Conservation (phyloP, 2,113 vertebrate genomes). For the Penelope pileata region DNA sequence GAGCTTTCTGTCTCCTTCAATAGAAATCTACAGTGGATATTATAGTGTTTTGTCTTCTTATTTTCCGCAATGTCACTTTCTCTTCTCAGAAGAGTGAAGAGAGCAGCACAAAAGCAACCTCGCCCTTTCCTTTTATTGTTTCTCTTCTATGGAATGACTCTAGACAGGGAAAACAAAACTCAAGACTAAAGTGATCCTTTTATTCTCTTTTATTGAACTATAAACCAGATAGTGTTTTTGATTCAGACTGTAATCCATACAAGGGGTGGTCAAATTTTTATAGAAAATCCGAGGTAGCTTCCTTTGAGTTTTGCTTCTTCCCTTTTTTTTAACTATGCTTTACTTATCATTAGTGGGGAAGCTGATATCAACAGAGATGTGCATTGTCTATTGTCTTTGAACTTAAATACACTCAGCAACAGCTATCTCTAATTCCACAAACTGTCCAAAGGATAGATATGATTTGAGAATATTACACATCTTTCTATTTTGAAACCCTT, state of each 20-base stretch:
- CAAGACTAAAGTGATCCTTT: neutral
- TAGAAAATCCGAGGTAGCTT: slow-evolving; percentile 9
- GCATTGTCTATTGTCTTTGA: neutral
- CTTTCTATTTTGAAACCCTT: neutral
- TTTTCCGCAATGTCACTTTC: neutral
- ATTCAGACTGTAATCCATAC: neutral
- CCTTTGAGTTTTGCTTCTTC: neutral
- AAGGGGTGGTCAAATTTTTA: neutral
- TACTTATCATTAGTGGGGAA: neutral
- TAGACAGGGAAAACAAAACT: neutral
- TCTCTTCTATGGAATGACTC: neutral
- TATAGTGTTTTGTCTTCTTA: neutral
- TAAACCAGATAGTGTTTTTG: neutral
- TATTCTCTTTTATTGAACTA: neutral
- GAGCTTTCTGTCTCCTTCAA: neutral
- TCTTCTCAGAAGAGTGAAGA: neutral
- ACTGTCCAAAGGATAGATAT: neutral
- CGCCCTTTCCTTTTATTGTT: neutral
- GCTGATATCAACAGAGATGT: neutral
- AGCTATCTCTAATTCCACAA: neutral
- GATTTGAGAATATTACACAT: neutral
- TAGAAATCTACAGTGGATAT: neutral
- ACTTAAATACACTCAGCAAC: neutral
- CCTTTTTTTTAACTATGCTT: neutral
- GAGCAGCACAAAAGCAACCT: neutral